Conservation (phyloP, 2,113 vertebrate genomes). For the Labeo catla region DNA sequence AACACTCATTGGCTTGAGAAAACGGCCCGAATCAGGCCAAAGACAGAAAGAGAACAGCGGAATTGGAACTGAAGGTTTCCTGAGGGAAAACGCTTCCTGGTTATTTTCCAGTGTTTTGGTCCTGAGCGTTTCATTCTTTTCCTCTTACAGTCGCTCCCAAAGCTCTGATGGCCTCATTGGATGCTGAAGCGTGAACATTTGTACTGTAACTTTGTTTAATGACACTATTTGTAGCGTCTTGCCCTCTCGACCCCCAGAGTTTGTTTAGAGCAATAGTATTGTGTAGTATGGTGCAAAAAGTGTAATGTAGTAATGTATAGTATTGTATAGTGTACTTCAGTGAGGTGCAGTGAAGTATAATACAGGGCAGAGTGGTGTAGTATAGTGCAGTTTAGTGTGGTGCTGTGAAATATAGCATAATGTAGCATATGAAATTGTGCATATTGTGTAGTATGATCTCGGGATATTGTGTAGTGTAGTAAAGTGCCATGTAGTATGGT, state of each 20-base stretch:
- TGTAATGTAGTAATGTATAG: not conserved
- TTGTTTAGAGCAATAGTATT: not conserved
- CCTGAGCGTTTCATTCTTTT: conserved; percentile 51
- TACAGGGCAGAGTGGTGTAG: accelerated
- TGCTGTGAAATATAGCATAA: too few species aligned
- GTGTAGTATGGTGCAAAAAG: not conserved
- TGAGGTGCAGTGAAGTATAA: not conserved
- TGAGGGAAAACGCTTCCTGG: conserved; percentile 74
- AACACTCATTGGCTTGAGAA: conserved; percentile 54
- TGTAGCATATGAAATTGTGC: too few species aligned
- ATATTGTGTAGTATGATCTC: too few species aligned
- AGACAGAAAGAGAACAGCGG: conserved; percentile 64
- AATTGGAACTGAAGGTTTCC: conserved; percentile 71
- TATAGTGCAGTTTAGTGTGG: not conserved
- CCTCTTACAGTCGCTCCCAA: conserved; percentile 42
- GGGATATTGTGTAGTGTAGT: too few species aligned
- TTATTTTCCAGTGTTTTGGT: conserved; percentile 68
- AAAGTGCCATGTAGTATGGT: too few species aligned
- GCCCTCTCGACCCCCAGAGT: not conserved
- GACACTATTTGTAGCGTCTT: not conserved
- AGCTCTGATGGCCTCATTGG: not conserved
- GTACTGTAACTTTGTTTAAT: not conserved
- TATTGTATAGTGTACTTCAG: not conserved
- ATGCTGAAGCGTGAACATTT: not conserved
- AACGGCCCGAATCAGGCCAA: conserved; percentile 59